Conservation (phyloP, 2,113 vertebrate genomes). For the Cynopterus brachyotis region DNA sequence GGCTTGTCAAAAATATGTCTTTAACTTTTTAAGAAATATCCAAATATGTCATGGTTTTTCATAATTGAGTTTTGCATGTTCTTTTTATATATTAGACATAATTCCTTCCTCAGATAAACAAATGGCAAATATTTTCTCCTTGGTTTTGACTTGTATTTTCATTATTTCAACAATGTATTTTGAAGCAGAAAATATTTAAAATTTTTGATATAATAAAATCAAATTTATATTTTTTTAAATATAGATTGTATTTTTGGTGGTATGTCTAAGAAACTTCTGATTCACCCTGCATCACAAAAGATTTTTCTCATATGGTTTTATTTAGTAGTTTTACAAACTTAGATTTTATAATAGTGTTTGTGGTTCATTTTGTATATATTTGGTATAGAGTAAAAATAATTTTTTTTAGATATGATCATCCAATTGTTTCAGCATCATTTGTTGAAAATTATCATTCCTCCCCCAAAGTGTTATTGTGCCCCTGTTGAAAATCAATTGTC, state of each 20-base stretch:
- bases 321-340: not conserved
- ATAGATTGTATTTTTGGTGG: not conserved
- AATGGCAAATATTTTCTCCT: not conserved
- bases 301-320: not conserved
- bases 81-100: not conserved
- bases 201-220: not conserved
- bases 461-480: no score
- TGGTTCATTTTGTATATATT: not conserved
- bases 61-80: not conserved
- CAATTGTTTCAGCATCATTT: not conserved
- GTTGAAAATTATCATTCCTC: not conserved
- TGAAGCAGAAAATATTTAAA: not conserved
- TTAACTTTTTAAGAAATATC: not conserved
- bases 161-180: not conserved
- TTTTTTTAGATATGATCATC: not conserved
- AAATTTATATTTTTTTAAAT: not conserved
- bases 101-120: not conserved
- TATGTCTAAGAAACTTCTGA: not conserved
- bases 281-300: not conserved
- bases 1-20: not conserved
- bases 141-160: not conserved
- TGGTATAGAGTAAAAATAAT: not conserved
- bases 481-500: not conserved
- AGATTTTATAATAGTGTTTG: not conserved
- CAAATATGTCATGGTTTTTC: not conserved